Conservation (phyloP, 2,113 vertebrate genomes). For the Callocephalon fimbriatum region DNA sequence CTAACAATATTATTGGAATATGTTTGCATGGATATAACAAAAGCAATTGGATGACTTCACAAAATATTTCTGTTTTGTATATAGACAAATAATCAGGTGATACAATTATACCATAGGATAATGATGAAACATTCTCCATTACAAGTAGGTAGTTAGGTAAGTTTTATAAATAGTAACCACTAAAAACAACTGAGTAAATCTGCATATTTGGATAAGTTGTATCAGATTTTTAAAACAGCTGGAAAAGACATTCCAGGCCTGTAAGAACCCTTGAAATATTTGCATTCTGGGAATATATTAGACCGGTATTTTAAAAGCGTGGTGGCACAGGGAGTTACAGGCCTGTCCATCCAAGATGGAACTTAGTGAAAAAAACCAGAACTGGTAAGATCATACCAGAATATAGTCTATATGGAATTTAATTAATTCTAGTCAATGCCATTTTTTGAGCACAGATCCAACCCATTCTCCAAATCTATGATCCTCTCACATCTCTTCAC, state of each 20-base stretch:
- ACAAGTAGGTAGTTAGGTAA: background rate
- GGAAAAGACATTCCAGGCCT: background rate
- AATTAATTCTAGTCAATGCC: background rate
- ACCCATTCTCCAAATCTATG: background rate
- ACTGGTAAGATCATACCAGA: background rate
- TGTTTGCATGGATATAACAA: background rate
- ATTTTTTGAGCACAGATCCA: background rate
- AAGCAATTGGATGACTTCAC: background rate
- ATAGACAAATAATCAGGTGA: background rate
- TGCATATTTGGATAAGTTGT: background rate
- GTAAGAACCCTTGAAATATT: background rate
- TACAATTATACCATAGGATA: background rate
- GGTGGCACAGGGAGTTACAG: background rate
- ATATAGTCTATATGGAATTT: background rate
- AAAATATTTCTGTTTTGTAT: background rate
- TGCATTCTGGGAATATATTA: background rate
- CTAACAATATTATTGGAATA: background rate
- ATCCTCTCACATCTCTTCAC: background rate
- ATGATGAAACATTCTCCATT: background rate
- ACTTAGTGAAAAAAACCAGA: background rate
- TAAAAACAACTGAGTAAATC: background rate
- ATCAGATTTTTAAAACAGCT: background rate
- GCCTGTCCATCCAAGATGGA: background rate
- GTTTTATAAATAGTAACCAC: background rate
- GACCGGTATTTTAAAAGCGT: background rate